These are phyloP conservation scores for Podotricha telesiphe DNA, from an alignment of 2,888 invertebrate genomes.

Conservation along the genomic window DNA sequence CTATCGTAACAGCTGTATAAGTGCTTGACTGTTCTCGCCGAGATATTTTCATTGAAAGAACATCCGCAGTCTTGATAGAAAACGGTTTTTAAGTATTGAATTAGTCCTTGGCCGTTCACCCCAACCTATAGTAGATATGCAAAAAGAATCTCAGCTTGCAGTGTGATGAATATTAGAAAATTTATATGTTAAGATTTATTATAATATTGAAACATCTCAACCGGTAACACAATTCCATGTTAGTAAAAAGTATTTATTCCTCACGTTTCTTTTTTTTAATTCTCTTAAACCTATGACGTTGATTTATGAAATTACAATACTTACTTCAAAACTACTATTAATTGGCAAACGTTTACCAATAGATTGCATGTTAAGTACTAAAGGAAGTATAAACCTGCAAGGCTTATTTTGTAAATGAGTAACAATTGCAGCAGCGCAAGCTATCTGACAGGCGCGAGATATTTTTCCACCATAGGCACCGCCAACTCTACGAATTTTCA, in stretches of 20 bases:
- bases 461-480: constrained; percentile 87
- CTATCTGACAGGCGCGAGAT: constrained; percentile 80
- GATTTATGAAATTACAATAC: constrained; percentile 12
- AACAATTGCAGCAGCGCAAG: constrained; percentile 86
- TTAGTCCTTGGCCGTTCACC: constrained; percentile 85
- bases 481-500: constrained; percentile 85
- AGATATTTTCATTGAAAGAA: constrained; percentile 74
- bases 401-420: constrained; percentile 83
- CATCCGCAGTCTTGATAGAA: constrained; percentile 82
- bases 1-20: constrained; percentile 82
- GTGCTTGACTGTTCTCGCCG: constrained; percentile 60
- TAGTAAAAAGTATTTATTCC: too few species aligned
- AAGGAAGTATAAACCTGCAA: constrained; percentile 84
- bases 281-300: neutral
- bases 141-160: too few species aligned
- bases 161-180: too few species aligned
- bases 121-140: constrained; percentile 72
- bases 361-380: constrained; percentile 86
- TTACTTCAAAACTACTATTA: constrained; percentile 81
- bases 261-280: neutral
- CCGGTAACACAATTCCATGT: too few species aligned
- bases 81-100: constrained; percentile 84
- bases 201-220: too few species aligned
- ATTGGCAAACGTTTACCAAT: constrained; percentile 83
- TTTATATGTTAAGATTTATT: too few species aligned